Evolutionary conservation across 2,888 invertebrate species (phyloP), one percentile per base, ranked within the genome.

Genomic region (Priapulus caudatus): DNA sequence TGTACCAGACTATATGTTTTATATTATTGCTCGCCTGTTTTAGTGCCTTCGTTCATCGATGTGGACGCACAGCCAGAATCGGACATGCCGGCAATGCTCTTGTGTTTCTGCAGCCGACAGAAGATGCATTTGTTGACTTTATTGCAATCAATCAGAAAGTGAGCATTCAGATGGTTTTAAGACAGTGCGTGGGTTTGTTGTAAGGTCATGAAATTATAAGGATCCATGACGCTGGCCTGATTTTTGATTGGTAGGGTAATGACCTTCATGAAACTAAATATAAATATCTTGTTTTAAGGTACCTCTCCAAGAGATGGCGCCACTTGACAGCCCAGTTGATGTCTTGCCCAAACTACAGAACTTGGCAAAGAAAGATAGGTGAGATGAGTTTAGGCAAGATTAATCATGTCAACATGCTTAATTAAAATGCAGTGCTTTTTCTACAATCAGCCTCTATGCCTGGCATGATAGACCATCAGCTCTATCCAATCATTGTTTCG

Each of bases 1-100:
- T n/a, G n/a, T n/a, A n/a, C 46, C 10, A 45, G 10, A 45, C n/a
- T 18, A 48, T n/a, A 48, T 15, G 15, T 48, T 48, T 48, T 22
- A 15, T 16, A 15, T 5, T 16, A 55, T 46, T 20, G 16, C 5
- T 55, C 18, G 22, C 16, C 5, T 4, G 4, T 50, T 57, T 5
- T 57, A 69, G 70, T 33, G 80, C 86, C 52, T 91, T 97, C 72
- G 91, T 99, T 1, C 98, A 98, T 74, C 81, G 98, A 52, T 81
- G 89, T 64, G 98, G 98, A 0, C 79, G 98, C 59, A 88, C 97
- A 15, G 98, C 92, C 0, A 78, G 98, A 15, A 89, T 85, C 62
- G 95, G 93, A 0, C 80, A 84, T 20, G 74, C 79, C 22, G 98
- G 98, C 0, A 84, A 82, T 62, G 86, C 95, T 0, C 68, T 99